Conservation (phyloP, 2,113 vertebrate genomes). For the Ceyx margarethae region DNA sequence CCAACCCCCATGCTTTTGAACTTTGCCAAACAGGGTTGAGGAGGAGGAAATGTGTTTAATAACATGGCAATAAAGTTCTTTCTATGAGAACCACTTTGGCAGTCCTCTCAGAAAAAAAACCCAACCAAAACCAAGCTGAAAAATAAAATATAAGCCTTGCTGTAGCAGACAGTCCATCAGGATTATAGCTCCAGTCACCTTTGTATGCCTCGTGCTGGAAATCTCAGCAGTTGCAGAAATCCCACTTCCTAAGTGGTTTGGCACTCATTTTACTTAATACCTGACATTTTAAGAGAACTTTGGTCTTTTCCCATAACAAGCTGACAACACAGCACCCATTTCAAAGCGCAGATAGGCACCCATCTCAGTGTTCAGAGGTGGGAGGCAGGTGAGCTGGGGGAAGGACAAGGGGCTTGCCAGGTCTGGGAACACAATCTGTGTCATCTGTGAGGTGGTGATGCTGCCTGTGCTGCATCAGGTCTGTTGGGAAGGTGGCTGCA, state of each 20-base stretch:
- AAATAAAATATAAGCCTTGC: too few species aligned
- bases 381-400: neutral
- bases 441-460: neutral
- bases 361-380: accelerated
- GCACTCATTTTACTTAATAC: neutral
- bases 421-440: neutral
- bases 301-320: neutral
- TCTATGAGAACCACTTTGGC: neutral
- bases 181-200: neutral
- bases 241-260: neutral
- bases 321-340: accelerated
- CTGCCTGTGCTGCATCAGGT: too few species aligned
- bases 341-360: neutral
- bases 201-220: neutral
- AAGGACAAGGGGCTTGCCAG: neutral
- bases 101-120: neutral
- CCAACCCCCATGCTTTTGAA: neutral
- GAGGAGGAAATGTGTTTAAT: neutral
- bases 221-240: neutral
- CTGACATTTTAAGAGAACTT: neutral
- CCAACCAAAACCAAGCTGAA: neutral
- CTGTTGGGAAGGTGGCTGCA: neutral
- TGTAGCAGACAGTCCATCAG: neutral
- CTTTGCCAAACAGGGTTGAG: neutral
- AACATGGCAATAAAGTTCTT: neutral